Conservation (phyloP, 1,140 invertebrate species). For the Galleria mellonella region DNA sequence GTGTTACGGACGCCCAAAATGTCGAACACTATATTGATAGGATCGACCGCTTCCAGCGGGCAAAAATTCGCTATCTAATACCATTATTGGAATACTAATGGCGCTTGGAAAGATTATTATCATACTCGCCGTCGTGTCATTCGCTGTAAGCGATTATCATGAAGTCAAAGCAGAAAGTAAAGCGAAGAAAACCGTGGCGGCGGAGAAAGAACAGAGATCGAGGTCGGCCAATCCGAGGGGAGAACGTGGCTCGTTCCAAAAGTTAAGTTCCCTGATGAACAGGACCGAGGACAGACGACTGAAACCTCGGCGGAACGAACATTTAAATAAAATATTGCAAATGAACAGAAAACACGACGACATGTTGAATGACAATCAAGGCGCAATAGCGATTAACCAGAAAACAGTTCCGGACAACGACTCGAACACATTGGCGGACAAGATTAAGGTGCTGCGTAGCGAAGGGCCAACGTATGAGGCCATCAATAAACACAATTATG, state of each 20-base stretch:
- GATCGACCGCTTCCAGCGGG: constrained; percentile 7
- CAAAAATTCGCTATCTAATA: constrained; percentile 23
- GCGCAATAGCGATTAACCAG: constrained; percentile 37
- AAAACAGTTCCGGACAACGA: constrained; percentile 36
- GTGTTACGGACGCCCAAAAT: constrained; percentile 10
- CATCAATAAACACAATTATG: constrained; percentile 31
- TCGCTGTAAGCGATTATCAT: constrained; percentile 37
- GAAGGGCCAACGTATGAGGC: constrained; percentile 39
- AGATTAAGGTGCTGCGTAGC: constrained; percentile 35
- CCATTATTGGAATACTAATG: constrained; percentile 41
- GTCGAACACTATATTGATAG: constrained; percentile 3
- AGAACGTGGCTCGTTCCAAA: constrained; percentile 43
- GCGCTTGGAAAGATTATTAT: constrained; percentile 42
- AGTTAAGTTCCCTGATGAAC: constrained; percentile 45
- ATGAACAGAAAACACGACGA: constrained; percentile 36
- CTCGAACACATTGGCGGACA: constrained; percentile 33
- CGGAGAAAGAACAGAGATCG: constrained; percentile 56
- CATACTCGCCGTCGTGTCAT: constrained; percentile 31
- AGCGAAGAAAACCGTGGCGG: constrained; percentile 51
- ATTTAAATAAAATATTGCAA: constrained; percentile 44
- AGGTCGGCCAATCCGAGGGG: constrained; percentile 44
- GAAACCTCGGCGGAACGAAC: constrained; percentile 30
- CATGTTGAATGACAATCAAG: constrained; percentile 67
- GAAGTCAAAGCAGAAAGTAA: constrained; percentile 52
- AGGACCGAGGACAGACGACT: constrained; percentile 33